Conservation (phyloP, 2,113 vertebrate genomes). For the Illadopsis cleaveri region DNA sequence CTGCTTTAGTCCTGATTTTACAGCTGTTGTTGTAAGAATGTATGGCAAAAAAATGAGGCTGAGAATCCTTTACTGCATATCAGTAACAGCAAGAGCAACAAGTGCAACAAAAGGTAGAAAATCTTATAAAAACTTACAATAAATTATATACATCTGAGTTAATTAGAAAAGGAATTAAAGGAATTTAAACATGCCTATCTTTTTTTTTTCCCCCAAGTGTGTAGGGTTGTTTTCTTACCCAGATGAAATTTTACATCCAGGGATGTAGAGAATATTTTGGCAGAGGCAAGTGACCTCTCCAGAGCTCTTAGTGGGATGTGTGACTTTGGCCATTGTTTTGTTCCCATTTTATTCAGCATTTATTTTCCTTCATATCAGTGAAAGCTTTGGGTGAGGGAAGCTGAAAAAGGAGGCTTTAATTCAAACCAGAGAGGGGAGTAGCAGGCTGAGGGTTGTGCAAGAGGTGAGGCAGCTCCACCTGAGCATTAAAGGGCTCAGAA, state of each 20-base stretch:
- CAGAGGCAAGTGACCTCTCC: neutral
- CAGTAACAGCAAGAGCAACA: neutral
- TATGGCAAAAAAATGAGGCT: neutral
- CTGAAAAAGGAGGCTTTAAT: neutral
- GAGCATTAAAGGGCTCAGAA: neutral
- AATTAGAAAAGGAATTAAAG: neutral
- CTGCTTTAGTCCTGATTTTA: neutral
- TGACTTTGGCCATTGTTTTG: neutral
- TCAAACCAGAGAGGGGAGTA: neutral
- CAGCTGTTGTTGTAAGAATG: neutral
- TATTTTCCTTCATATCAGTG: neutral
- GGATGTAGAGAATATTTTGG: neutral
- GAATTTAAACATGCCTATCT: neutral
- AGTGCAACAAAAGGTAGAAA: neutral
- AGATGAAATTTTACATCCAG: neutral
- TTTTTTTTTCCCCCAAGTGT: rapidly evolving
- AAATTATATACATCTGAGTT: neutral
- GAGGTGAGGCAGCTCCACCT: neutral
- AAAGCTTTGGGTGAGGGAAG: neutral
- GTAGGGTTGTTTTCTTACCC: neutral
- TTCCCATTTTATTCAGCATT: neutral
- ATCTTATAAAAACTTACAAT: neutral
- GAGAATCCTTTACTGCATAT: neutral
- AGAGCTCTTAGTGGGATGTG: neutral
- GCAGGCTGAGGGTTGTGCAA: neutral